Evolutionary conservation across 23 tunicate genomes (phyloP).

Genomic region (Trididemnum miniatum): DNA sequence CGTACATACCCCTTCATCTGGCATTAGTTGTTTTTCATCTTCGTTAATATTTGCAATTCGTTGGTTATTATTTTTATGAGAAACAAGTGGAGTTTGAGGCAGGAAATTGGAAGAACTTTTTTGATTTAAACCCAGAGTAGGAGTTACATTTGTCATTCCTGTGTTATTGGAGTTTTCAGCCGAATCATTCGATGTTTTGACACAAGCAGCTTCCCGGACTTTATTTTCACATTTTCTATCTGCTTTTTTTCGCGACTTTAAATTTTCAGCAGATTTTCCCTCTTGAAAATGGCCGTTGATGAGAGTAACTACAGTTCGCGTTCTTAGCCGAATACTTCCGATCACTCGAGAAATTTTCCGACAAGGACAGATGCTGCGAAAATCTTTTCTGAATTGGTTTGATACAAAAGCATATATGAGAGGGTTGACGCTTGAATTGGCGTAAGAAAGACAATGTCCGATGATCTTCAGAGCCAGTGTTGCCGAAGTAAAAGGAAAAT

Average conservation of each 20-base stretch:
- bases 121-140: not conserved
- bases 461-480: conserved; percentile 48
- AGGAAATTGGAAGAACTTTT: not conserved
- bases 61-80: too few species aligned
- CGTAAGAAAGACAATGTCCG: conserved; percentile 80
- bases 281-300: not conserved
- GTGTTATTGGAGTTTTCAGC: not conserved
- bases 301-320: not conserved
- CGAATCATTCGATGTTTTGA: too few species aligned
- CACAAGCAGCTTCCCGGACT: too few species aligned
- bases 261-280: not conserved
- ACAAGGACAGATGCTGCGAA: conserved; percentile 65
- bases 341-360: conserved; percentile 43
- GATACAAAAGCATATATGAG: conserved; percentile 83
- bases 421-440: conserved; percentile 85
- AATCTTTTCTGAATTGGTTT: conserved; percentile 69
- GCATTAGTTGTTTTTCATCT: too few species aligned
- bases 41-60: too few species aligned
- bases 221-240: too few species aligned
- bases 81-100: too few species aligned
- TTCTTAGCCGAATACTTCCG: conserved; percentile 22
- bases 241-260: too few species aligned
- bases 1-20: too few species aligned
- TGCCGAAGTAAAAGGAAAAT: conserved; percentile 24
- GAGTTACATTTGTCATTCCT: not conserved